Base-by-base conservation (phyloP, 2,113 vertebrate species). In the Pelecanoides urinatrix region DNA sequence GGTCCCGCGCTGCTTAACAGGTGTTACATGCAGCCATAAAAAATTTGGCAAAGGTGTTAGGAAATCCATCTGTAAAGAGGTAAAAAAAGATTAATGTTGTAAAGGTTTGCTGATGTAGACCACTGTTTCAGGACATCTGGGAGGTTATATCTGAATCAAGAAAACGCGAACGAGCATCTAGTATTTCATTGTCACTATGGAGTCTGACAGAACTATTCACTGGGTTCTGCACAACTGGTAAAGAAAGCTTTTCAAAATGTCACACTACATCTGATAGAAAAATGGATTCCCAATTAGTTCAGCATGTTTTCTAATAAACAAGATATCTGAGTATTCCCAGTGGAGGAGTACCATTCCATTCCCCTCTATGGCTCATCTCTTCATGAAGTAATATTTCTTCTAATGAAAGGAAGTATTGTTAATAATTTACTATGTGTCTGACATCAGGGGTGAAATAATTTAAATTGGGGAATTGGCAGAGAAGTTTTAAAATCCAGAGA, bases 401-500 rank as follows among this genome's bases (percentile, higher is more conserved):
- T 91, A 91, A 93, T 81, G 58, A 94, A 97, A 97, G 61, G 78
- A 97, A 94, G 25, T 87, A 91, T 58, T 96, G 75, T 88, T 97
- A 80, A 85, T 92, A 94, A 95, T 97, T 98, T 97, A 96, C 67
- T 93, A 67, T 70, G 22, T 94, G 49, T 79, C 87, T 98, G 95
- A 97, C 92, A 97, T 97, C 90, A 97, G 77, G 87, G 62, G 88
- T 94, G 20, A 97, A 96, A 71, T 94, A 90, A 97, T 97, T 90
- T 97, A 97, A 97, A 95, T 85, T 18, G 17, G 59, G n/a, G 53
- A 97, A 88, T 44, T 95, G 83, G 70, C 85, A 96, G n/a, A 80
- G 66, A 73, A 75, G 5, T 86, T 88, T 92, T 94, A 95, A 98
- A 92, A 88, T 63, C 49, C 86, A 95, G 76, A 88, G 95, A 94